Evolutionary conservation across 2,888 invertebrate species (phyloP).

Genomic region (Rotaria macrura): DNA sequence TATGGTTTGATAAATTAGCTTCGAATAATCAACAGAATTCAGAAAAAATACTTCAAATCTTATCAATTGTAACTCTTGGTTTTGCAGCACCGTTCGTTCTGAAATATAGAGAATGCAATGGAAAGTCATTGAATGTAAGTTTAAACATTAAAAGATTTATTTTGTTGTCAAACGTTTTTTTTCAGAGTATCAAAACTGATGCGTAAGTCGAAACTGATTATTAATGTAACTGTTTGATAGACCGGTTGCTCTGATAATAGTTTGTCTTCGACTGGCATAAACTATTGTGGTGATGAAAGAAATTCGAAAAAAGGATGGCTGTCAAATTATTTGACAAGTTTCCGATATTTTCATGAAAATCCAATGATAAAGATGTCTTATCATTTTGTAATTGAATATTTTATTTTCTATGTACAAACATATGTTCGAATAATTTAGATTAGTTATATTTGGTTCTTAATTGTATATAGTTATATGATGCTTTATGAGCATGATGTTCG

Average conservation of each 20-base stretch:
- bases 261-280: not conserved
- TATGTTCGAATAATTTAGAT: not conserved
- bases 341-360: not conserved
- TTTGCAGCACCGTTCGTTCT: not conserved
- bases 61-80: not conserved
- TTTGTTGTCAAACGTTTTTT: not conserved
- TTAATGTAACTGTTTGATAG: not conserved
- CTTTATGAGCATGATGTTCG: not conserved
- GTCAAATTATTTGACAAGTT: not conserved
- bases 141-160: not conserved
- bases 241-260: not conserved
- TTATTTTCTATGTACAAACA: too few species aligned
- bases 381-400: not conserved
- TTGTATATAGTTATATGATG: conserved; percentile 15
- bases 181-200: not conserved
- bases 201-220: not conserved
- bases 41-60: too few species aligned
- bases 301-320: not conserved
- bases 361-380: not conserved
- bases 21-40: not conserved
- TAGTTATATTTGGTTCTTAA: not conserved
- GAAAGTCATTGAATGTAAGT: not conserved
- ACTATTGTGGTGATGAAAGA: not conserved
- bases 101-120: not conserved
- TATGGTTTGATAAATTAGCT: not conserved